Conservation (phyloP, 2,888 invertebrate genomes). For the Plutella xylostella region DNA sequence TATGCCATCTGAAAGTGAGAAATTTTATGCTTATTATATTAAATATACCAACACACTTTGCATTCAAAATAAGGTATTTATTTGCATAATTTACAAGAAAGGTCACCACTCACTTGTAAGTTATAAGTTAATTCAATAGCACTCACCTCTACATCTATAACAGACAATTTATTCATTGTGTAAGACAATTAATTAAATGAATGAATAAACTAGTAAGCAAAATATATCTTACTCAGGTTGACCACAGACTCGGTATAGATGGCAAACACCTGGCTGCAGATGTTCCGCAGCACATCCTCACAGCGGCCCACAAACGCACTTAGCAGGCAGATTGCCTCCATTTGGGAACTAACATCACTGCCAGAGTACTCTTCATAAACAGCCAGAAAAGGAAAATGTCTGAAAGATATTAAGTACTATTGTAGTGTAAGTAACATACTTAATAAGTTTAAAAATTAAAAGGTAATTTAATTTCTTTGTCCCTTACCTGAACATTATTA, state of each 20-base stretch:
- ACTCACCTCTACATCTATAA: too few species aligned
- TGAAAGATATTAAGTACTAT: slow-evolving; percentile 24
- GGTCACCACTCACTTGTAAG: too few species aligned
- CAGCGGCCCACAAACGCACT: slow-evolving; percentile 77
- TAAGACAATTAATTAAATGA: too few species aligned
- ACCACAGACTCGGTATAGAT: slow-evolving; percentile 68
- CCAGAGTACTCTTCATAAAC: slow-evolving; percentile 75
- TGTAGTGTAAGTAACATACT: not conserved
- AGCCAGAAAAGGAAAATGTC: slow-evolving; percentile 71
- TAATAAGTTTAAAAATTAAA: not conserved
- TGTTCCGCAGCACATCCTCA: slow-evolving; percentile 76
- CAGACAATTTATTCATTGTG: too few species aligned
- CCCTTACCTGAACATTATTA: too few species aligned
- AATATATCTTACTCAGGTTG: slow-evolving; percentile 52
- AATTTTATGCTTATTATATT: not conserved
- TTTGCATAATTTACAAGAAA: too few species aligned
- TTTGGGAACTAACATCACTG: slow-evolving; percentile 58
- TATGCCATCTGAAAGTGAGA: slow-evolving; percentile 45
- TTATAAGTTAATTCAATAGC: too few species aligned
- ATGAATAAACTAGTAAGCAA: too few species aligned
- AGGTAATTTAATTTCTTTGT: not conserved
- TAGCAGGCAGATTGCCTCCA: slow-evolving; percentile 73
- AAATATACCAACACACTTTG: too few species aligned
- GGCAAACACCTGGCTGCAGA: slow-evolving; percentile 81
- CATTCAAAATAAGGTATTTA: too few species aligned